Percentiles rank a stretch among this genome's conserved stretches.
phyloP scores from a whole-genome alignment of 1,140 invertebrate genomes.

The Apis dorsata region DNA sequence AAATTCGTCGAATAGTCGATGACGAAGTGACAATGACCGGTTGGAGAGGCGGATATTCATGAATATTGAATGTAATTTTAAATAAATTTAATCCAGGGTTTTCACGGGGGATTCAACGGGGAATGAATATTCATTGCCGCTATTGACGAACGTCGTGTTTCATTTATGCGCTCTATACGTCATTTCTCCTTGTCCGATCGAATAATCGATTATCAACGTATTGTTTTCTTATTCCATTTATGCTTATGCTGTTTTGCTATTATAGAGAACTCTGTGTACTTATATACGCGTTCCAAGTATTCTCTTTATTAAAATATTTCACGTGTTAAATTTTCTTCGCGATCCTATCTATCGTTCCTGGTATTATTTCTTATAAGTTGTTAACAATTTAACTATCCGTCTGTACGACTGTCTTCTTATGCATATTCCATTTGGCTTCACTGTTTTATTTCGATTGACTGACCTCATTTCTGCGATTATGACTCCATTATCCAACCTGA shows the following conservation, averaged over 20 bases:
- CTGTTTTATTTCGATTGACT: too few species aligned
- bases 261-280: too few species aligned
- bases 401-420: too few species aligned
- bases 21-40: constrained; percentile 19
- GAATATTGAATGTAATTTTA: constrained; percentile 49
- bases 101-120: constrained; percentile 1
- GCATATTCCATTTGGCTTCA: too few species aligned
- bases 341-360: too few species aligned
- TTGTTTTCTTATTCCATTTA: neutral
- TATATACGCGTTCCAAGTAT: too few species aligned
- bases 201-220: neutral
- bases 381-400: too few species aligned
- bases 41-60: constrained; percentile 8
- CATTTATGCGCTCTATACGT: constrained; percentile 30
- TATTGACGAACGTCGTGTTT: constrained; percentile 38
- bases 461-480: too few species aligned
- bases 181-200: constrained; percentile 7
- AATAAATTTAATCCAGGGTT: constrained; percentile 53
- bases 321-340: too few species aligned
- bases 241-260: neutral
- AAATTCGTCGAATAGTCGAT: constrained; percentile 23
- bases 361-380: too few species aligned
- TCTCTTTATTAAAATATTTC: too few species aligned
- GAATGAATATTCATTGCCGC: constrained; percentile 49
- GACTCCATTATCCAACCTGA: too few species aligned